phyloP scores from a whole-genome alignment of 2,888 invertebrate species.

The Drosophila meridiana region DNA sequence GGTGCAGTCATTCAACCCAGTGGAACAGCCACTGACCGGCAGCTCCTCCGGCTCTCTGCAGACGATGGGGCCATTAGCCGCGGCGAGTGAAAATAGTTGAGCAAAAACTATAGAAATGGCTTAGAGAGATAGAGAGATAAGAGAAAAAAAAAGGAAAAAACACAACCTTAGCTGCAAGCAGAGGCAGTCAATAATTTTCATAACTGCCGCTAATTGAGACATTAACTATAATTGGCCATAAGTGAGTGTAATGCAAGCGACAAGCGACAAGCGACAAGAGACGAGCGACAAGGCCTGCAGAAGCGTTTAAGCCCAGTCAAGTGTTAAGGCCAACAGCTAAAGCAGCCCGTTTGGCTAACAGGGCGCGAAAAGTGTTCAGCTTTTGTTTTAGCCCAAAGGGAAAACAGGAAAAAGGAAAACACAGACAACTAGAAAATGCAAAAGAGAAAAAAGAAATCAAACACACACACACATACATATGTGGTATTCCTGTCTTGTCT shows the following conservation, averaged over 20 bases:
- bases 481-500: constrained; percentile 12
- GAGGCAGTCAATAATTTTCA: constrained; percentile 73
- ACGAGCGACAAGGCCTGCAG: constrained; percentile 28
- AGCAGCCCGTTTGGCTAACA: constrained; percentile 36
- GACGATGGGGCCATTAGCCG: constrained; percentile 27
- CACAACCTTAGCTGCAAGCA: constrained; percentile 28
- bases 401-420: constrained; percentile 13
- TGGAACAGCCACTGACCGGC: constrained; percentile 26
- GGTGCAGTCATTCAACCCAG: constrained; percentile 48
- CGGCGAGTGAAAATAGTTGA: constrained; percentile 33
- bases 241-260: constrained; percentile 66
- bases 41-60: neutral
- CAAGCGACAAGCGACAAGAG: constrained; percentile 52
- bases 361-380: constrained; percentile 43
- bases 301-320: constrained; percentile 22
- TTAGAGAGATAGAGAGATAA: neutral
- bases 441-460: constrained; percentile 3
- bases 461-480: neutral
- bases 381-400: constrained; percentile 49
- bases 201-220: constrained; percentile 79
- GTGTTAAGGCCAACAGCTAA: constrained; percentile 38
- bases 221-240: constrained; percentile 75
- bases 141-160: neutral
- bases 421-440: neutral
- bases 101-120: constrained; percentile 28